Percentiles rank a stretch among this genome's conserved stretches.
Evolutionary conservation across 2,888 invertebrate genomes (phyloP).

Genomic region (Gryllus longicercus): DNA sequence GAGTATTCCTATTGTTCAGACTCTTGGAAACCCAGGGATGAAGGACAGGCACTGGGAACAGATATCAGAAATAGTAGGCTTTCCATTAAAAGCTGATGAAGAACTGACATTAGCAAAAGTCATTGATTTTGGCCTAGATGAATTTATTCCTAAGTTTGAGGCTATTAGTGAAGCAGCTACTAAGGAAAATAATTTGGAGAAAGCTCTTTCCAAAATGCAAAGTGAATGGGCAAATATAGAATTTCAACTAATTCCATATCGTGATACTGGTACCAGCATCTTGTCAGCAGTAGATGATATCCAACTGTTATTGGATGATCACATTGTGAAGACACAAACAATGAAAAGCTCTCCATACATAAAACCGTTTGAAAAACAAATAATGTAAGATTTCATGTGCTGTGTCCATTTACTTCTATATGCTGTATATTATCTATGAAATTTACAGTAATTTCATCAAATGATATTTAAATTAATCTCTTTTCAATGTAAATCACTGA

Average conservation of each 20-base stretch:
- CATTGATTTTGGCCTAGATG: conserved; percentile 83
- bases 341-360: conserved; percentile 97
- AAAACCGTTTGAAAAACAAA: conserved; percentile 85
- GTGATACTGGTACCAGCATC: conserved; percentile 87
- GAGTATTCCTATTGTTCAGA: conserved; percentile 88
- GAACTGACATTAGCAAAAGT: conserved; percentile 80
- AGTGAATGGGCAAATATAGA: conserved; percentile 82
- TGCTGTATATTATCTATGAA: not conserved
- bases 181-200: conserved; percentile 91
- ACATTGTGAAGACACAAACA: conserved; percentile 93
- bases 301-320: conserved; percentile 88
- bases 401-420: conserved; percentile 2
- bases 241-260: conserved; percentile 71
- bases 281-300: conserved; percentile 90
- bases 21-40: conserved; percentile 92
- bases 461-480: not conserved
- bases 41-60: conserved; percentile 90
- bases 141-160: conserved; percentile 86
- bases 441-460: not conserved
- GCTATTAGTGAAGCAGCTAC: conserved; percentile 90
- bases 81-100: conserved; percentile 78
- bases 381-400: conserved; percentile 58
- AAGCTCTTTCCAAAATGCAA: conserved; percentile 81
- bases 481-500: not conserved
- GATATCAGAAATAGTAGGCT: conserved; percentile 91